Conservation (phyloP, 2,888 invertebrate species). For the Danaus chrysippus region DNA sequence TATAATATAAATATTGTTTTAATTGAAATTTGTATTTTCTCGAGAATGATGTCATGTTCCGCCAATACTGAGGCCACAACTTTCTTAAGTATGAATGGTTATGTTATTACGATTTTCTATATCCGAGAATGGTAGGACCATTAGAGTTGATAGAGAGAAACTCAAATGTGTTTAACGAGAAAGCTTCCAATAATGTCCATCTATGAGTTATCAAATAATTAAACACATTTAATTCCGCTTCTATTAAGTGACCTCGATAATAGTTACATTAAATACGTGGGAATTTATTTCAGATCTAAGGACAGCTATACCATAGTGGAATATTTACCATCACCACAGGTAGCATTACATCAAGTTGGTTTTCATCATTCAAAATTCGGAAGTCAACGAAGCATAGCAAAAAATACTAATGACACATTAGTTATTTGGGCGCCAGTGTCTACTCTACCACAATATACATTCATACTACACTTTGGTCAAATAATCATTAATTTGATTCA, state of each 20-base stretch:
- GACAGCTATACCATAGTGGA: conserved; percentile 47
- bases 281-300: conserved; percentile 43
- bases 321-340: conserved; percentile 65
- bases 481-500: conserved; percentile 56
- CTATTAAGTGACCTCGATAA: not conserved
- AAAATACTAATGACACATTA: conserved; percentile 50
- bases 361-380: conserved; percentile 60
- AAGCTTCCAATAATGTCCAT: conserved; percentile 8
- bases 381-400: conserved; percentile 39
- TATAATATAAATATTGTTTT: too few relatives aligned
- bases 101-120: conserved; percentile 31
- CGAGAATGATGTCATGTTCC: not conserved
- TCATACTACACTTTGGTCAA: conserved; percentile 54
- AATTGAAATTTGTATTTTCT: too few relatives aligned
- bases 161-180: conserved; percentile 26
- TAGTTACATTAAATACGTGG: too few relatives aligned
- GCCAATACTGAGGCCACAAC: conserved; percentile 20
- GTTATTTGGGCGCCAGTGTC: conserved; percentile 57
- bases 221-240: not conserved
- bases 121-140: conserved; percentile 27
- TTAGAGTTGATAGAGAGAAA: conserved; percentile 30
- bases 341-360: conserved; percentile 59
- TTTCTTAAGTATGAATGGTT: conserved; percentile 11
- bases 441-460: conserved; percentile 48
- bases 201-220: too few relatives aligned